Evolutionary conservation across 2,113 vertebrate species (phyloP), one percentile per base, ranked within the genome.

Genomic region (Tupaia chinensis): DNA sequence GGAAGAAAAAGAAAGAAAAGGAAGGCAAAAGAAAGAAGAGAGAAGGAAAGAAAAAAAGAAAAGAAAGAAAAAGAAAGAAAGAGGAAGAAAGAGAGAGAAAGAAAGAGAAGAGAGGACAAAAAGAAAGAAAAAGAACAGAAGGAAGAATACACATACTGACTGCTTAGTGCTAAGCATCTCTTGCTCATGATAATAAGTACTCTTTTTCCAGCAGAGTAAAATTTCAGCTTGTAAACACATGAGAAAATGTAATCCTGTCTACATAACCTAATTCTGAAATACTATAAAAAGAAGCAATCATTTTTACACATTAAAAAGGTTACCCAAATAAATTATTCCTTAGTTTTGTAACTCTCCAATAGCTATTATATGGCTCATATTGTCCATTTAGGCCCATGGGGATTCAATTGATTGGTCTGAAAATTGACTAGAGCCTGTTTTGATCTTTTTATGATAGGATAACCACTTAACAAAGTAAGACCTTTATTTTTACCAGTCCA

Each of bases 341-440:
- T 89, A 87, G 32, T 76, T 95, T 80, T 85, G 54, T 88, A 77
- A 78, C 69, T 96, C 78, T 88, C 53, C 66, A 78, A 44, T 73
- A 34, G 23, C 68, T 85, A 81, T 91, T 68, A 60, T 77, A 60
- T 63, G 34, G 20, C 34, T 82, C 63, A 72, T 72, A 61, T 25
- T 79, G 74, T n/a, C 34, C 60, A 80, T 83, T 95, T 94, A 76
- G 61, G 93, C 65, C 72, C 22, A 95, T 93, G 66, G 63, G 80
- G 66, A 81, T 89, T 89, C 34, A 81, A 88, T 58, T 78, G 78
- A 83, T 93, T 92, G 87, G 56, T 92, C 94, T 94, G 83, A 91
- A 97, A 97, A 96, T 95, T 80, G 90, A 92, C 79, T 63, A 93
- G n/a, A 68, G 53, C 87, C 78, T 96, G 54, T 96, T 97, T 95